Conservation (phyloP, 2,888 invertebrate genomes). For the Erebia palarica region DNA sequence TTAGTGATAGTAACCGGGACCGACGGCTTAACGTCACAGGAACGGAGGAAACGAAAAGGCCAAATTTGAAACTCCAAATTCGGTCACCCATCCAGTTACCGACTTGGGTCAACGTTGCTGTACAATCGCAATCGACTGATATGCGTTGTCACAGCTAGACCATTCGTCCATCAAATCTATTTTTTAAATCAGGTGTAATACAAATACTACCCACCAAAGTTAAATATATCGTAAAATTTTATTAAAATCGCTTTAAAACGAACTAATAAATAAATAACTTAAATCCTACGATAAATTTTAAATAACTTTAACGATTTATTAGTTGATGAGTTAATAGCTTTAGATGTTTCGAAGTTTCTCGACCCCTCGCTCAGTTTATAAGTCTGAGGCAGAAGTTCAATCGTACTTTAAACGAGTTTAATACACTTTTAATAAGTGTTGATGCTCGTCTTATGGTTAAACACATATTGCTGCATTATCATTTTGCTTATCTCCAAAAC, state of each 20-base stretch:
- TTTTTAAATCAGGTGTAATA: too few relatives aligned
- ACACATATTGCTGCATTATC: conserved; percentile 54
- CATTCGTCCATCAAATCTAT: too few relatives aligned
- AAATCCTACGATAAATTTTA: conserved; percentile 33
- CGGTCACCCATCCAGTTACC: too few relatives aligned
- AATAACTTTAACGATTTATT: conserved; percentile 36
- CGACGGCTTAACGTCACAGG: too few relatives aligned
- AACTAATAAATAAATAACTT: conserved; percentile 18
- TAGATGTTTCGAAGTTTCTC: conserved; percentile 48
- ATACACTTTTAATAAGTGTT: conserved; percentile 78
- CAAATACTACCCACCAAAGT: too few relatives aligned
- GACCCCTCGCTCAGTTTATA: conserved; percentile 49
- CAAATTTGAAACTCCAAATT: too few relatives aligned
- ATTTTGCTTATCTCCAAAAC: neutral
- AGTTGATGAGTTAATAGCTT: conserved; percentile 34
- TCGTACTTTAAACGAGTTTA: conserved; percentile 78
- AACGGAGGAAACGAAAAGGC: too few relatives aligned
- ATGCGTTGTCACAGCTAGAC: too few relatives aligned
- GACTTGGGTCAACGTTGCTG: too few relatives aligned
- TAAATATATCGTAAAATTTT: too few relatives aligned
- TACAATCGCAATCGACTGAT: too few relatives aligned
- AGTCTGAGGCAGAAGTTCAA: conserved; percentile 60
- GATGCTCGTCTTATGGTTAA: conserved; percentile 59
- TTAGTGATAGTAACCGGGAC: too few relatives aligned
- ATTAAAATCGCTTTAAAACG: neutral